These are phyloP conservation scores for Drosophila rubida DNA, from an alignment of 2,888 invertebrate species.

Conservation along the genomic window DNA sequence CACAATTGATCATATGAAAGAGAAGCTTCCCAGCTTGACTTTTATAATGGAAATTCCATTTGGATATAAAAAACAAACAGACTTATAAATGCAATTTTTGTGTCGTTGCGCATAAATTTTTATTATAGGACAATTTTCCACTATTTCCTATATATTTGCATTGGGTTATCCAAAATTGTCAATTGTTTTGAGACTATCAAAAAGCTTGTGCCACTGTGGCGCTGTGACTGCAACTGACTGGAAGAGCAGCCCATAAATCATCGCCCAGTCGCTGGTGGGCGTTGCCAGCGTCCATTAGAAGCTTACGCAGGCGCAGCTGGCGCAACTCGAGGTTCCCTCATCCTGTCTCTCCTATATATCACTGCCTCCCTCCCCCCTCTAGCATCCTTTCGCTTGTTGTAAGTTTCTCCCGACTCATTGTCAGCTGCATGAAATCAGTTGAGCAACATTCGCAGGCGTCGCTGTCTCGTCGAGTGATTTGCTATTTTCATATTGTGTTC, in stretches of 20 bases:
- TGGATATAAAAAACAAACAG: too few species aligned
- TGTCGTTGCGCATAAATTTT: too few species aligned
- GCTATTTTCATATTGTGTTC: conserved; percentile 60
- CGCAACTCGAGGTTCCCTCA: conserved; percentile 14
- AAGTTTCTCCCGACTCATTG: conserved; percentile 64
- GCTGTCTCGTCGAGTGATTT: conserved; percentile 51
- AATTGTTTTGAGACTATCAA: too few species aligned
- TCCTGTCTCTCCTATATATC: background rate
- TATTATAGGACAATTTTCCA: too few species aligned
- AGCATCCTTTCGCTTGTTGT: conserved; percentile 1
- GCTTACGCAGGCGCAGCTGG: conserved; percentile 72
- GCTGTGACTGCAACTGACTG: conserved; percentile 7
- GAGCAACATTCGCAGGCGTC: conserved; percentile 50
- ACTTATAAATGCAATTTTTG: too few species aligned
- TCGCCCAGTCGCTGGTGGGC: conserved; percentile 66
- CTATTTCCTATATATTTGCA: too few species aligned
- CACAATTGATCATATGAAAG: too few species aligned
- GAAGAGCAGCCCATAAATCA: conserved; percentile 72
- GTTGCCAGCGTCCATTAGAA: conserved; percentile 77
- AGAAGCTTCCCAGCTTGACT: too few species aligned
- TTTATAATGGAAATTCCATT: too few species aligned
- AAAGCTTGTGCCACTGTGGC: too few species aligned
- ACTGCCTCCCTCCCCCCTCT: background rate
- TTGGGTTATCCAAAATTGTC: too few species aligned
- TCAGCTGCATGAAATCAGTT: conserved; percentile 65